These are phyloP conservation scores for Herpetotheres cachinnans DNA, from an alignment of 2,113 vertebrate genomes.

Conservation along the genomic window DNA sequence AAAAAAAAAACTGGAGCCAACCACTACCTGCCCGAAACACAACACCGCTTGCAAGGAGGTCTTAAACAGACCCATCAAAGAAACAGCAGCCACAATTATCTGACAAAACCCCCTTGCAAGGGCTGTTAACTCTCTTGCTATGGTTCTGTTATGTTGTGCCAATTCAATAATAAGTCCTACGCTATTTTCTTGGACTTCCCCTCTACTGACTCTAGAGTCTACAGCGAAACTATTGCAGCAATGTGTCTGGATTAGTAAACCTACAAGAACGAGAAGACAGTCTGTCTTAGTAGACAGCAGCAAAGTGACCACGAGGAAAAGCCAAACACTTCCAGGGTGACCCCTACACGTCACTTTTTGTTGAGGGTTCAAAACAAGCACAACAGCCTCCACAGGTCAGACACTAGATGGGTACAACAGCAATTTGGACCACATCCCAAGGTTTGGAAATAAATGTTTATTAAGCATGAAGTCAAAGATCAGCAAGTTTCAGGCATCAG, in stretches of 20 bases:
- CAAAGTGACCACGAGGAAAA: neutral
- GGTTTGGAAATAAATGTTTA: accelerated
- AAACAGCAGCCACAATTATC: neutral
- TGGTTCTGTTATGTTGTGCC: neutral
- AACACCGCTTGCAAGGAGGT: accelerated
- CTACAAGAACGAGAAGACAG: neutral
- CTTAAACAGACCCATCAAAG: neutral
- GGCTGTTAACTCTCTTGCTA: neutral
- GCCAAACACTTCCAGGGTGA: neutral
- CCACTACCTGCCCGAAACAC: neutral
- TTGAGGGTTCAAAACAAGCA: neutral
- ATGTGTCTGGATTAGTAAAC: neutral
- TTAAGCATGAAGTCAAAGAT: neutral
- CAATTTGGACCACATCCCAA: neutral
- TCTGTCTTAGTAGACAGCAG: neutral
- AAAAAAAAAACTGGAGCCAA: neutral
- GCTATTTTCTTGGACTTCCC: neutral
- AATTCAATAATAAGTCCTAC: neutral
- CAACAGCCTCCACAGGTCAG: neutral
- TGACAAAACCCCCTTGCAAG: neutral
- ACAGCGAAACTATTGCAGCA: neutral
- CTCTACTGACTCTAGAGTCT: neutral
- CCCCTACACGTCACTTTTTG: neutral
- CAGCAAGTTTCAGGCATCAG: neutral
- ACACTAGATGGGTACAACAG: neutral